Evolutionary conservation across 2,797 vertebrate genomes (phyloP).

Genomic region (Bufotes viridis): DNA sequence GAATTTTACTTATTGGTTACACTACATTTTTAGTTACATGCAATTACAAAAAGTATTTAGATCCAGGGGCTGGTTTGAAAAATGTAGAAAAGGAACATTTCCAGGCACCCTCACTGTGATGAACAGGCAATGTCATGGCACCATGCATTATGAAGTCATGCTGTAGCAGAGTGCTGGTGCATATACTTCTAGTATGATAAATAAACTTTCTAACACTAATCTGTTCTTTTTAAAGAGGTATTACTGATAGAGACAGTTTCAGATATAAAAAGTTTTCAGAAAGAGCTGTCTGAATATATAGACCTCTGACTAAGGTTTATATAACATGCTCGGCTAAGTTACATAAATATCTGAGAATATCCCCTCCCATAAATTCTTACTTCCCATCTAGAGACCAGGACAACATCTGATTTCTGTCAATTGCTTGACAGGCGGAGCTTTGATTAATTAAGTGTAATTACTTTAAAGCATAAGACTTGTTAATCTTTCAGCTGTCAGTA

Average conservation of each 20-base stretch:
- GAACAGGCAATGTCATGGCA: too few relatives aligned
- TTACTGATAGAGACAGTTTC: neutral
- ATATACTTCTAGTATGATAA: neutral
- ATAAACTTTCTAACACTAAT: neutral
- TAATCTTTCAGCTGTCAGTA: slow-evolving; percentile 55
- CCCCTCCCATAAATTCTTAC: neutral
- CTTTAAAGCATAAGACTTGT: slow-evolving; percentile 49
- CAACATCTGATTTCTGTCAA: slow-evolving; percentile 45
- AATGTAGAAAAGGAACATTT: too few relatives aligned
- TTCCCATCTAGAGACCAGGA: slow-evolving; percentile 21
- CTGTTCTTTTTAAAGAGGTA: neutral
- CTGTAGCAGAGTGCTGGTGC: neutral
- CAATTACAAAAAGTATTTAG: too few relatives aligned
- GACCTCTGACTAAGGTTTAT: neutral
- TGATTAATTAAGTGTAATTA: slow-evolving; percentile 60
- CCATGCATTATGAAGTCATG: neutral
- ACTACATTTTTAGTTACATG: too few relatives aligned
- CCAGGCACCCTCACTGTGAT: too few relatives aligned
- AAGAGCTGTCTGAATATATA: neutral
- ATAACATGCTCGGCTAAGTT: neutral
- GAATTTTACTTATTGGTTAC: too few relatives aligned
- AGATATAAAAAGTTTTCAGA: neutral
- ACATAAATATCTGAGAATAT: neutral
- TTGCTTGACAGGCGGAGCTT: slow-evolving; percentile 40
- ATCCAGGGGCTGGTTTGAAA: too few relatives aligned